A percentile compares a stretch with the other conserved stretches of the same genome.
phyloP scores from a whole-genome alignment of 2,888 invertebrate species.

The Eumerus sabulonum region DNA sequence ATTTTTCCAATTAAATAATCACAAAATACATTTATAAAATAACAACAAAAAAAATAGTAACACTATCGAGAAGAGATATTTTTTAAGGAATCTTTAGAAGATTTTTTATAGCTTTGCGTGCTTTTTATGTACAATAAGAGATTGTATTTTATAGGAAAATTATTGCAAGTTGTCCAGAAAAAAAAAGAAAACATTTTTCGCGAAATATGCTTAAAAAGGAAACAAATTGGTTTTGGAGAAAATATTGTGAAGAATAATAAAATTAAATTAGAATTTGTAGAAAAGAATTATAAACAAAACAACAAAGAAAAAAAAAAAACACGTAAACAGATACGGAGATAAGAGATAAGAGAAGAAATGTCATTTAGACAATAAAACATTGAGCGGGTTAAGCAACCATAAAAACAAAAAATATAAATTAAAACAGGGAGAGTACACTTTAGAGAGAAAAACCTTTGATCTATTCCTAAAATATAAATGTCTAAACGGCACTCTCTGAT shows the following conservation, averaged over 20 bases:
- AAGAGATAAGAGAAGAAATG: constrained; percentile 43
- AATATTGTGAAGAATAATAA: constrained; percentile 35
- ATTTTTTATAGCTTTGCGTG: constrained; percentile 65
- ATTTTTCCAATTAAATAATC: constrained; percentile 58
- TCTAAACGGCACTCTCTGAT: constrained; percentile 28
- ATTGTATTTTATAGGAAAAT: constrained; percentile 66
- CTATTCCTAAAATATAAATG: constrained; percentile 53
- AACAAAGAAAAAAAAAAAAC: constrained; percentile 52
- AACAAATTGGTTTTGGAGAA: constrained; percentile 34
- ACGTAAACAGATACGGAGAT: constrained; percentile 33
- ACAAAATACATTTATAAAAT: constrained; percentile 8
- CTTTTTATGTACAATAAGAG: constrained; percentile 63
- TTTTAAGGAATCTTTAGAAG: constrained; percentile 67
- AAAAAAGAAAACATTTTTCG: constrained; percentile 33
- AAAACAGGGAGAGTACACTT: constrained; percentile 19
- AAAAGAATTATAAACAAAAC: no score
- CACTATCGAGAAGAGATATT: constrained; percentile 26
- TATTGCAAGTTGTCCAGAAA: constrained; percentile 61
- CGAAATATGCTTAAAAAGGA: constrained; percentile 18
- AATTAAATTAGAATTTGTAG: constrained; percentile 62
- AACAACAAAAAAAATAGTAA: constrained; percentile 14
- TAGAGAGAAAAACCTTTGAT: constrained; percentile 46
- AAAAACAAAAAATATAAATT: constrained; percentile 18
- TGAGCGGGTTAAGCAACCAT: constrained; percentile 30
- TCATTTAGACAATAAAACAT: constrained; percentile 65